Conservation (phyloP, 2,113 vertebrate genomes). For the Sphyrna mokarran region DNA sequence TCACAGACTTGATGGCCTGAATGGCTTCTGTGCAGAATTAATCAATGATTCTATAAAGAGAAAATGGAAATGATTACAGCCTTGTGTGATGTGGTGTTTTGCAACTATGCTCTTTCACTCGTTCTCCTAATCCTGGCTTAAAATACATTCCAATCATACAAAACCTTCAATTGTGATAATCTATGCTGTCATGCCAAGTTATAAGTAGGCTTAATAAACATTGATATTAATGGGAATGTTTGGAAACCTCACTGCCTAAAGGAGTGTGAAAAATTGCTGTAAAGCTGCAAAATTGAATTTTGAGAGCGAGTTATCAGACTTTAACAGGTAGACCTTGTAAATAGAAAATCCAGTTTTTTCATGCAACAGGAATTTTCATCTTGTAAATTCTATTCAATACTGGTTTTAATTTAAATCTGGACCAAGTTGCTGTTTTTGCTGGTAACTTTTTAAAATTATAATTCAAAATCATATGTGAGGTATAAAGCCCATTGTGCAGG, state of each 20-base stretch:
- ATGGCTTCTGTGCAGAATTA: neutral
- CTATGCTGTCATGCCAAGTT: conserved; percentile 10
- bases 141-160: conserved; percentile 26
- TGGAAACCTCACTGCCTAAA: conserved; percentile 20
- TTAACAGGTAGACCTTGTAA: neutral
- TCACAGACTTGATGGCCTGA: neutral
- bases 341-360: conserved; percentile 12
- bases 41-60: neutral
- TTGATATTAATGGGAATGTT: conserved; percentile 36
- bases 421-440: neutral
- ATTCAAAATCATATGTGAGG: neutral
- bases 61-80: neutral
- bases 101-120: neutral
- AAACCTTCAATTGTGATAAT: conserved; percentile 28
- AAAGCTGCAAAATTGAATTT: conserved; percentile 35
- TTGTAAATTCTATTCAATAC: neutral
- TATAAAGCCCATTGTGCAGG: neutral
- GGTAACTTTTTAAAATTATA: conserved; percentile 14
- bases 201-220: conserved; percentile 34
- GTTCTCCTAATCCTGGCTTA: neutral
- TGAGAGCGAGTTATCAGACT: conserved; percentile 26
- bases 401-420: neutral
- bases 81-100: neutral
- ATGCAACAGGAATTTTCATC: conserved; percentile 13
- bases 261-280: conserved; percentile 35